phyloP scores from a whole-genome alignment of 2,797 vertebrate genomes.

The Carduelis carduelis region DNA sequence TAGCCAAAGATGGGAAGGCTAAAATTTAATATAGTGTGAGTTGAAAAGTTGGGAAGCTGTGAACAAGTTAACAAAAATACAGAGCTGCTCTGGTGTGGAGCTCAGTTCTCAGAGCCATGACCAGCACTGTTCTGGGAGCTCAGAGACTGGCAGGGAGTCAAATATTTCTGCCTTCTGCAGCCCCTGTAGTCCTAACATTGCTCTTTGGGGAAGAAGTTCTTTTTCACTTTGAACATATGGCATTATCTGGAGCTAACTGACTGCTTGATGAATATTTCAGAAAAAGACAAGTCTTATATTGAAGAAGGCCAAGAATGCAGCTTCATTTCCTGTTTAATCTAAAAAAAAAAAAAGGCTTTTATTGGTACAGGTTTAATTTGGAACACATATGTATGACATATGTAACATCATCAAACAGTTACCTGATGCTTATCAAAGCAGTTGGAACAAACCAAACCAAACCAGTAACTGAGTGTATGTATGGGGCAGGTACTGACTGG shows the following conservation, averaged over 20 bases:
- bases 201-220: background rate
- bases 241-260: background rate
- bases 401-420: background rate
- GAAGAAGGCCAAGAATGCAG: background rate
- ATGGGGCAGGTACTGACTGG: background rate
- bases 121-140: background rate
- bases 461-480: background rate
- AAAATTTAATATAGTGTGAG: background rate
- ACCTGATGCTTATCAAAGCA: background rate
- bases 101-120: background rate
- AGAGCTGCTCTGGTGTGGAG: background rate
- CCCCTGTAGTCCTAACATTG: background rate
- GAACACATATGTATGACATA: background rate
- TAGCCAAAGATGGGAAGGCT: background rate
- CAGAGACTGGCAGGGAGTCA: constrained; percentile 21
- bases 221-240: background rate
- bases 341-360: background rate
- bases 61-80: background rate
- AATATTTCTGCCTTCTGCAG: background rate
- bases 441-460: background rate
- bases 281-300: background rate
- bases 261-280: background rate
- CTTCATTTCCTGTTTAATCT: constrained; percentile 45
- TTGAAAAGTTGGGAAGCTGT: background rate
- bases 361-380: background rate